Evolutionary conservation across 2,797 vertebrate genomes (phyloP).

Genomic region (Rousettus madagascariensis): DNA sequence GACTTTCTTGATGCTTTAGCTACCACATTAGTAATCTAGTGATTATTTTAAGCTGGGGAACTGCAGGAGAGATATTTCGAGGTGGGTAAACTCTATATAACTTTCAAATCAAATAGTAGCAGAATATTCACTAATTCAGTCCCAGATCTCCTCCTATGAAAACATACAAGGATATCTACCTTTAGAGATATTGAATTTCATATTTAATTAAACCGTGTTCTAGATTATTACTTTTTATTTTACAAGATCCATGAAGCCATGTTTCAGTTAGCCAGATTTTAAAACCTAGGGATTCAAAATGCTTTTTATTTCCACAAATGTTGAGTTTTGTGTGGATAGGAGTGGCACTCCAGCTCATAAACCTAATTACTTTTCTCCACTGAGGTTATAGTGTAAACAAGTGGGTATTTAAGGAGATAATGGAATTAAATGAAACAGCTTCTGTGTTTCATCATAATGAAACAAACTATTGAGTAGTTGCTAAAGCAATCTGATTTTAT

Average conservation of each 20-base stretch:
- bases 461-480: slow-evolving; percentile 10
- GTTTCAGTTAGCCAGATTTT: slow-evolving; percentile 35
- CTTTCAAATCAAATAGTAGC: neutral
- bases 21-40: neutral
- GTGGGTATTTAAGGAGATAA: neutral
- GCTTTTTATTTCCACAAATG: neutral
- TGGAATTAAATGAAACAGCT: neutral
- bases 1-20: neutral
- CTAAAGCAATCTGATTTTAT: slow-evolving; percentile 36
- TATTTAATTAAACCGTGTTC: slow-evolving; percentile 12
- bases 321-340: neutral
- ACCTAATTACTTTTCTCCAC: neutral
- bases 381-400: neutral
- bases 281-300: neutral
- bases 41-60: neutral
- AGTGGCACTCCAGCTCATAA: neutral
- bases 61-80: neutral
- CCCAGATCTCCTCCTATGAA: neutral
- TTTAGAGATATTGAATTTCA: neutral
- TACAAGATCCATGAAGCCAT: neutral
- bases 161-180: neutral
- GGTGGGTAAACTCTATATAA: neutral
- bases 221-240: neutral
- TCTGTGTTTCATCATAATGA: neutral
- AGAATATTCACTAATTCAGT: neutral